Conservation (phyloP, 1,140 invertebrate genomes). For the Drosophila willistoni region DNA sequence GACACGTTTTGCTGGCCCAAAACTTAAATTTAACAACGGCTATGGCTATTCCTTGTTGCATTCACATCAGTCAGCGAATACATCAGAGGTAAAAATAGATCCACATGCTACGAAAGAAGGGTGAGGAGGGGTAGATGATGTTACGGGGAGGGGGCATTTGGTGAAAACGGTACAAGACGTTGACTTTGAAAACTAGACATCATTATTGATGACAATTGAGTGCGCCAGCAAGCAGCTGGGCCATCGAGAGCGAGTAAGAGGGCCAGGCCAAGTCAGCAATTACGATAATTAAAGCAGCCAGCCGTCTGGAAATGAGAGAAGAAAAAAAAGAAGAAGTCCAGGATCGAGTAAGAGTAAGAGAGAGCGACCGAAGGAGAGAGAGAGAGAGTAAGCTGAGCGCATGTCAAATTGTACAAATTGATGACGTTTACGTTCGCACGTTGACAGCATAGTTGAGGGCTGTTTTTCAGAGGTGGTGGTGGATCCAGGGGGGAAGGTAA, state of each 20-base stretch:
- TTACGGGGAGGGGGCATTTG: slow-evolving; percentile 19
- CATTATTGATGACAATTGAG: slow-evolving; percentile 83
- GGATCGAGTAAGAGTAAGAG: slow-evolving; percentile 13
- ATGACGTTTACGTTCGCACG: slow-evolving; percentile 74
- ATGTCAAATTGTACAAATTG: slow-evolving; percentile 81
- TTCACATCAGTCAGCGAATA: slow-evolving; percentile 57
- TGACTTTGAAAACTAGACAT: slow-evolving; percentile 73
- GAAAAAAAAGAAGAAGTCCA: slow-evolving; percentile 12
- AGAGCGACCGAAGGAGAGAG: slow-evolving; percentile 11
- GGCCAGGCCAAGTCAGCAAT: slow-evolving; percentile 56
- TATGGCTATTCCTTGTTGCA: slow-evolving; percentile 43
- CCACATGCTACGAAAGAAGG: not conserved
- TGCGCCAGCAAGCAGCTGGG: slow-evolving; percentile 71
- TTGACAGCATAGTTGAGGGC: slow-evolving; percentile 63
- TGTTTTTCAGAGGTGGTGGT: not conserved
- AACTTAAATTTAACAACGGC: slow-evolving; percentile 61
- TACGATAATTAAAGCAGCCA: slow-evolving; percentile 80
- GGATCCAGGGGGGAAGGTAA: slow-evolving; percentile 1
- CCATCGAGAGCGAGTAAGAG: slow-evolving; percentile 31
- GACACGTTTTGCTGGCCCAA: slow-evolving; percentile 39
- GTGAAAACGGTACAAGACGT: slow-evolving; percentile 39
- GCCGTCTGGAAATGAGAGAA: slow-evolving; percentile 53
- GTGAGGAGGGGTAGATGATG: not conserved
- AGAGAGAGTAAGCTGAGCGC: slow-evolving; percentile 39
- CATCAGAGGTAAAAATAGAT: slow-evolving; percentile 76